Percentiles rank a stretch among this genome's conserved stretches.
phyloP scores from a whole-genome alignment of 2,113 vertebrate genomes.

The Ceyx cyanopectus region DNA sequence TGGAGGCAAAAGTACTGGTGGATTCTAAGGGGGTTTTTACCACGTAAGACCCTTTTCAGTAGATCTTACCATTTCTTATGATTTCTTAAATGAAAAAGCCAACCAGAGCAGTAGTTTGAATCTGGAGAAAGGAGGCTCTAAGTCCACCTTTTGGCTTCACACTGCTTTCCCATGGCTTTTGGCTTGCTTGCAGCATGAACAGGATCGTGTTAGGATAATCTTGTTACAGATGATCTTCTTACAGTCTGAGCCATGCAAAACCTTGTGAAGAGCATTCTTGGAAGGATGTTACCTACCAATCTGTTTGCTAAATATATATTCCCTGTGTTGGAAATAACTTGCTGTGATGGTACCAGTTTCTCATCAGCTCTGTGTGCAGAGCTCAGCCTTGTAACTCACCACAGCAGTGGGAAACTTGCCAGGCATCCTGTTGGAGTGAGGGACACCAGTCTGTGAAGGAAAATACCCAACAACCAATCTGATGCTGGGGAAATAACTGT shows the following conservation, averaged over 20 bases:
- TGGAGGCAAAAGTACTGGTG: background rate
- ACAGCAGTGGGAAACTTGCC: constrained; percentile 21
- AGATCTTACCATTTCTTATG: background rate
- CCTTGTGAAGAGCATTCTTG: background rate
- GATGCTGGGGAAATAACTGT: background rate
- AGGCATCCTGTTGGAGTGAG: constrained; percentile 5
- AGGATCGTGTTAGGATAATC: constrained; percentile 5
- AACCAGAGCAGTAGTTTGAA: background rate
- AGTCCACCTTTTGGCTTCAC: background rate
- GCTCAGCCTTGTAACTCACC: background rate
- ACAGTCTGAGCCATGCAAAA: background rate
- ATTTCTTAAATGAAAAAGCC: background rate
- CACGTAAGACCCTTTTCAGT: background rate
- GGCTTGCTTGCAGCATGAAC: background rate
- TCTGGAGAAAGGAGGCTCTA: background rate
- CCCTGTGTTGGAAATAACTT: background rate
- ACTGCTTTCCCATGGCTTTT: background rate
- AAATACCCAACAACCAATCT: background rate
- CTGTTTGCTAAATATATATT: background rate
- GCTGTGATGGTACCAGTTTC: background rate
- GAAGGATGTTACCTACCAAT: constrained; percentile 5
- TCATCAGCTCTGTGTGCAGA: background rate
- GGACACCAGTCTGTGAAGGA: background rate
- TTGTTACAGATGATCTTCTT: background rate
- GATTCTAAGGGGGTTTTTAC: background rate